Evolutionary conservation across 1,140 invertebrate genomes (phyloP).

Genomic region (Whitmania pigra): DNA sequence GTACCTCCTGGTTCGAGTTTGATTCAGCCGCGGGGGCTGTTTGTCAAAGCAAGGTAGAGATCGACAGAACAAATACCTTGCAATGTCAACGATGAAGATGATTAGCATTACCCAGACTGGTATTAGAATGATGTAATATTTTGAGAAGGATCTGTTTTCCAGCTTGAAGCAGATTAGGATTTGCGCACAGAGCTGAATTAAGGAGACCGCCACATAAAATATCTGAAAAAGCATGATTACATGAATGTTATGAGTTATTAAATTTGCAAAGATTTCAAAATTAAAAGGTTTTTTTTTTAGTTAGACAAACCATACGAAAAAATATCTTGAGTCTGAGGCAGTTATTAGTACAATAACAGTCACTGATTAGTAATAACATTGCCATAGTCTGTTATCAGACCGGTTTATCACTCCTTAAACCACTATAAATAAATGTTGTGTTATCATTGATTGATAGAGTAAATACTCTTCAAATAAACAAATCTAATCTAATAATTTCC

Average conservation of each 20-base stretch:
- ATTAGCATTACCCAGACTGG: not conserved
- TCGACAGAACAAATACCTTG: not conserved
- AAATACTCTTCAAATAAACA: not conserved
- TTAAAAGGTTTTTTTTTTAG: not conserved
- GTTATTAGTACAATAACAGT: not conserved
- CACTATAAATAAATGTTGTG: no score
- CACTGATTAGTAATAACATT: not conserved
- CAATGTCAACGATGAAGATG: not conserved
- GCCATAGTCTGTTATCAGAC: no score
- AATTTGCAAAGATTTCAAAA: not conserved
- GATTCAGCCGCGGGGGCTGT: not conserved
- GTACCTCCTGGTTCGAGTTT: not conserved
- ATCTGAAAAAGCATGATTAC: not conserved
- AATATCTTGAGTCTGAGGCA: not conserved
- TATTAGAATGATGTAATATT: constrained; percentile 2
- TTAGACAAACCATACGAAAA: not conserved
- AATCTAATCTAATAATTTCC: no score
- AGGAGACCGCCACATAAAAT: not conserved
- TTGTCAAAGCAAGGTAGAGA: not conserved
- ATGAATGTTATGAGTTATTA: not conserved
- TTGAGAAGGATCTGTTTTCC: not conserved
- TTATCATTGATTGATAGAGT: not conserved
- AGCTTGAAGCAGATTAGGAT: not conserved
- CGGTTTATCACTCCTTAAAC: no score
- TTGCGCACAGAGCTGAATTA: not conserved